Evolutionary conservation across 92 coral and sea anemone genomes (phyloP), one percentile per base, ranked within the genome.

Genomic region (Porites divaricata): DNA sequence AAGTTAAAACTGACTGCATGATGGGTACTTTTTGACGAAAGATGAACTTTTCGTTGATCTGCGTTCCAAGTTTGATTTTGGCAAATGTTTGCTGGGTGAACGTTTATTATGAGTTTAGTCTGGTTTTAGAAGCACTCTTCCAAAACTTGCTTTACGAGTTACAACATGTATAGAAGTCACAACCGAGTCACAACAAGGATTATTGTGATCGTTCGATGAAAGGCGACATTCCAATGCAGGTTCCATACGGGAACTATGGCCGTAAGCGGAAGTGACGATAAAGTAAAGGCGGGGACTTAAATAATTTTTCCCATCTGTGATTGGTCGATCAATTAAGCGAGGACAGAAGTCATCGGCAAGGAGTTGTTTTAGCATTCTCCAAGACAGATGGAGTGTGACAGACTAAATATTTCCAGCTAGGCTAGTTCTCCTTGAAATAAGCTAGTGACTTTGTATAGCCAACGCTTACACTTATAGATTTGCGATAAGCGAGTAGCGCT

Each of bases 181-280:
- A 10, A 13, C 1, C 4, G 16, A 28, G 16, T 10, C 57, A 62
- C 41, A 48, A 28, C 66, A 72, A 59, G 26, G 6, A 19, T 49
- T 41, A 48, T 50, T 53, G 35, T 23, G 61, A 50, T 9, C 22
- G 61, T n/a, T 28, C 8, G 54, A 59, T 41, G 70, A 77, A 70
- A 61, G 70, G 9, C 71, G 14, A 51, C 81, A 77, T 77, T 63
- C 59, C 81, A 23, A 22, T 51, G 25, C 70, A 45, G n/a, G 56
- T 25, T 14, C 51, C 86, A 83, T 83, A 69, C 86, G 86, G 86
- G 86, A 62, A 71, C 66, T 83, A 50, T 51, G 22, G 22, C 52
- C 68, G 88, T 72, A 62, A 70, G 79, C 93, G 93, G 93, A 90
- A 85, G 89, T 90, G 90, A 90, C 93, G 87, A 73, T 64, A 76